phyloP scores from a whole-genome alignment of 2,888 invertebrate species.

The Chirona hameri region DNA sequence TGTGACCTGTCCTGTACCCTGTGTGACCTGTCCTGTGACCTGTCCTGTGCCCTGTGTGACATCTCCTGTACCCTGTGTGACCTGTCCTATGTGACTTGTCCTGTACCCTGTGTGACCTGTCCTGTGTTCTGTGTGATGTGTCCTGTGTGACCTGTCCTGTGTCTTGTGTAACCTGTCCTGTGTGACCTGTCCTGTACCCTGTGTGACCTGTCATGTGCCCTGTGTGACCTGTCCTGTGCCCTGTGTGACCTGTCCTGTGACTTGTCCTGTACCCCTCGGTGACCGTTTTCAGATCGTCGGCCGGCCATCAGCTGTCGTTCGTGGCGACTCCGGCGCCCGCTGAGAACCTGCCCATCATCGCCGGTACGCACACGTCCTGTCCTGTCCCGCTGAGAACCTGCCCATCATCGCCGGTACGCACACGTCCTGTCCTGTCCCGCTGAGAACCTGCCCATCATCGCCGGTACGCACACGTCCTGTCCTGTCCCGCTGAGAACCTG shows the following conservation, averaged over 20 bases:
- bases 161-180: too few species aligned
- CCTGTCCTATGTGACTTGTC: too few species aligned
- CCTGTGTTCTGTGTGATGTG: too few species aligned
- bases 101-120: too few species aligned
- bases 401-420: background rate
- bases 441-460: slow-evolving; percentile 4
- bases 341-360: slow-evolving; percentile 4
- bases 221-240: background rate
- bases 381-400: background rate
- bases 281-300: background rate
- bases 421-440: background rate
- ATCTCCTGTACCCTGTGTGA: too few species aligned
- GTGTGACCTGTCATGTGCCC: background rate
- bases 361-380: background rate
- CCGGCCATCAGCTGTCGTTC: slow-evolving; percentile 1
- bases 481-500: background rate
- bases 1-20: too few species aligned
- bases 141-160: too few species aligned
- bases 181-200: too few species aligned
- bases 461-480: background rate
- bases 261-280: background rate
- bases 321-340: background rate
- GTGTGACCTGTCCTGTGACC: too few species aligned
- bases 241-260: background rate
- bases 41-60: too few species aligned